Evolutionary conservation across 2,888 invertebrate species (phyloP).

Genomic region (Parasteatoda lunata): DNA sequence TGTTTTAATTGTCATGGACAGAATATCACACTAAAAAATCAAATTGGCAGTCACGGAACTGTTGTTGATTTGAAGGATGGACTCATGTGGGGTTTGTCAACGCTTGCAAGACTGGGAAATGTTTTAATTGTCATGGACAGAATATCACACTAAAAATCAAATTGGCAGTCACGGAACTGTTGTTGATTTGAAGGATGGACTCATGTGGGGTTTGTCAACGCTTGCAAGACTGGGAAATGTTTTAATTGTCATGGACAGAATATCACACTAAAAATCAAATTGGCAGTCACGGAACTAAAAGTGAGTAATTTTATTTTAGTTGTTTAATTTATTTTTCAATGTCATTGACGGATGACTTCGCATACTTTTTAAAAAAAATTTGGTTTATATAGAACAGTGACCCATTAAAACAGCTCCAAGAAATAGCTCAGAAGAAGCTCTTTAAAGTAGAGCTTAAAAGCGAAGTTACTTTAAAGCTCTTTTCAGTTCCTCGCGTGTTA

Average conservation of each 20-base stretch:
- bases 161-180: background rate
- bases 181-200: conserved; percentile 49
- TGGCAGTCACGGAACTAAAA: conserved; percentile 51
- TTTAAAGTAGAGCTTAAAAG: no score
- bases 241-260: conserved; percentile 28
- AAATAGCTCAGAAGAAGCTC: no score
- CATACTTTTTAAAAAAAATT: no score
- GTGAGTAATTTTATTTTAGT: no score
- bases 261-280: conserved; percentile 19
- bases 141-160: background rate
- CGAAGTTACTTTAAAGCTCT: no score
- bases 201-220: conserved; percentile 47
- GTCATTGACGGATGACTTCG: no score
- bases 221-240: conserved; percentile 10
- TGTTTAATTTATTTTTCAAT: no score
- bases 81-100: conserved; percentile 42
- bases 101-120: conserved; percentile 12
- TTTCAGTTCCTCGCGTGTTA: no score
- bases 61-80: conserved; percentile 55
- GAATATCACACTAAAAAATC: background rate
- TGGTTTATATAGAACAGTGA: no score
- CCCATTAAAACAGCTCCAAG: no score
- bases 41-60: background rate
- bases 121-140: conserved; percentile 25
- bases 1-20: conserved; percentile 23